phyloP scores from a whole-genome alignment of 2,888 invertebrate species.

The Phorcus lineatus region DNA sequence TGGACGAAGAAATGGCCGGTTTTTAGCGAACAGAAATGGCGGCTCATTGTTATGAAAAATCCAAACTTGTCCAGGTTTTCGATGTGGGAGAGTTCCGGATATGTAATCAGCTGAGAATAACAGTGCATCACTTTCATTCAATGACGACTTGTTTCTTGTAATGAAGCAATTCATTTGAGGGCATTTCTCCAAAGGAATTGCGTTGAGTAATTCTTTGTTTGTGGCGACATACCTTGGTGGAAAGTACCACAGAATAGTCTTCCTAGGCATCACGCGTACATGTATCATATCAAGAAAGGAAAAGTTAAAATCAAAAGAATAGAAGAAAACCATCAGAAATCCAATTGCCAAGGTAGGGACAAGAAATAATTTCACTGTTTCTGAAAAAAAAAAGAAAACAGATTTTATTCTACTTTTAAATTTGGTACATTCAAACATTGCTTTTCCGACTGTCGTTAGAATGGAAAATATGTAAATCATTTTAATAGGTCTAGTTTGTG shows the following conservation, averaged over 20 bases:
- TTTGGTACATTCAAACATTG: no score
- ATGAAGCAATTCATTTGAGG: background rate
- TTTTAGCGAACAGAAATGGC: background rate
- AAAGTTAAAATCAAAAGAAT: no score
- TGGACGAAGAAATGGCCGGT: background rate
- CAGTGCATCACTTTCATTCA: background rate
- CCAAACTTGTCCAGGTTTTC: background rate
- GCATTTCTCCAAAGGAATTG: background rate
- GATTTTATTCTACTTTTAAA: no score
- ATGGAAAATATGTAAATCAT: no score
- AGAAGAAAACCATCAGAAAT: no score
- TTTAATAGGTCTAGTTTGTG: no score
- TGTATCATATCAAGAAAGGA: no score
- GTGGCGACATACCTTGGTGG: background rate
- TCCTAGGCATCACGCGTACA: background rate
- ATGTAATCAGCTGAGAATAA: background rate
- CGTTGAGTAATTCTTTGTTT: background rate
- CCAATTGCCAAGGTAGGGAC: no score
- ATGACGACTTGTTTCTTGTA: background rate
- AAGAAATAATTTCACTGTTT: no score
- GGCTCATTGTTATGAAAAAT: background rate
- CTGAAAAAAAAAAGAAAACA: no score
- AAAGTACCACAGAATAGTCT: background rate
- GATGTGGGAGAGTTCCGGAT: background rate
- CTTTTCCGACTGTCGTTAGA: no score